Evolutionary conservation across 2,888 invertebrate species (phyloP).

Genomic region (Stratiomys singularior): DNA sequence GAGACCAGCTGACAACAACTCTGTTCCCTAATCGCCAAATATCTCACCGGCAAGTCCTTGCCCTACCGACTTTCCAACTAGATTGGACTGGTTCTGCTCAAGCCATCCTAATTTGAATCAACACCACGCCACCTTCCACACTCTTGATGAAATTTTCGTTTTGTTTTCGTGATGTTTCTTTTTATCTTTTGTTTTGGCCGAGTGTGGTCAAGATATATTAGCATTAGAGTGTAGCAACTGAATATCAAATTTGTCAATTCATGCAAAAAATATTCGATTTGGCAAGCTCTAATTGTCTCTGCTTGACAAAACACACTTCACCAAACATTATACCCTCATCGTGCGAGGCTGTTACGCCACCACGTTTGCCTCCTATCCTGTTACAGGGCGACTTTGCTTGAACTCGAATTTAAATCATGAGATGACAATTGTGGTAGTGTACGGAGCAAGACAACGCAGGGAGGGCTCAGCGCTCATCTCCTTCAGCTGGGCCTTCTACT

Average conservation of each 20-base stretch:
- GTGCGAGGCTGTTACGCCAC: background rate
- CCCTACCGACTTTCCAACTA: conserved; percentile 5
- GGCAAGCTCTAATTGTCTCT: conserved; percentile 22
- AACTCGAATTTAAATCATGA: background rate
- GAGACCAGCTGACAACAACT: background rate
- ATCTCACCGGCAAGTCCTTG: background rate
- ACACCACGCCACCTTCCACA: background rate
- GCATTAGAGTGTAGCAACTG: conserved; percentile 15
- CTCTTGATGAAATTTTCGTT: background rate
- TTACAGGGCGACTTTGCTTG: too few relatives aligned
- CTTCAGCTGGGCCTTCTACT: too few relatives aligned
- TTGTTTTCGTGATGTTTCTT: background rate
- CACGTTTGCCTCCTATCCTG: too few relatives aligned
- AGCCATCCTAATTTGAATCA: background rate
- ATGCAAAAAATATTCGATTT: conserved; percentile 30
- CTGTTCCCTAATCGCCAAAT: background rate
- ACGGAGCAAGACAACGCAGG: background rate
- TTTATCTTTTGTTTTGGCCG: background rate
- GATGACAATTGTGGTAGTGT: background rate
- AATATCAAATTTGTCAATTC: conserved; percentile 23
- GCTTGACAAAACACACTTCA: conserved; percentile 14
- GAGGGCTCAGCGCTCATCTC: too few relatives aligned
- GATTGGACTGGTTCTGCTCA: background rate
- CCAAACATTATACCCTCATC: background rate
- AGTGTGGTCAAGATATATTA: background rate